Percentiles rank a stretch among this genome's conserved stretches.
Evolutionary conservation across 2,113 vertebrate species (phyloP).

Genomic region (Aegithalos caudatus): DNA sequence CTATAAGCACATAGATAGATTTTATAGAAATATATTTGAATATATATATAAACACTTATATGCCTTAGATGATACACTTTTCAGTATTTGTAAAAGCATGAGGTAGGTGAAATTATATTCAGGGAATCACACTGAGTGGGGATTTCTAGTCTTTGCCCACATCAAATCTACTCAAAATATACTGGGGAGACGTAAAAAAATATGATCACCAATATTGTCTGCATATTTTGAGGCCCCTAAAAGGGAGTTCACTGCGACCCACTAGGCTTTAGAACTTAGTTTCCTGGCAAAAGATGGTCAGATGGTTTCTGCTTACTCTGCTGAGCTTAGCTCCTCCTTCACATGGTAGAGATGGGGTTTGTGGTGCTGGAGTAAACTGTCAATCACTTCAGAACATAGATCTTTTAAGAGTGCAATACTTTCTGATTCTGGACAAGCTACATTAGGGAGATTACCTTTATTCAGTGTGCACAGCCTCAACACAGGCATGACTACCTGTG

Average conservation of each 20-base stretch:
- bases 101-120: not conserved
- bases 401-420: not conserved
- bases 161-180: not conserved
- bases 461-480: not conserved
- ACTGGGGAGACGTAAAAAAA: not conserved
- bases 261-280: not conserved
- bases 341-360: not conserved
- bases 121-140: not conserved
- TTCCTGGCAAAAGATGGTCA: not conserved
- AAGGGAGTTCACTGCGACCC: not conserved
- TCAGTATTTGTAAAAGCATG: not conserved
- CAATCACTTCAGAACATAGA: not conserved
- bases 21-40: not conserved
- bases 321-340: not conserved
- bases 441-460: not conserved
- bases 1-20: not conserved
- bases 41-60: not conserved
- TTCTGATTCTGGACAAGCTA: not conserved
- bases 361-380: not conserved
- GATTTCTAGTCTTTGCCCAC: not conserved
- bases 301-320: not conserved
- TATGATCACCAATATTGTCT: not conserved
- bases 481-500: fast-evolving
- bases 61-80: not conserved
- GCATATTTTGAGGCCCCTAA: not conserved